Conservation (phyloP, 2,113 vertebrate genomes). For the Dromaius novaehollandiae region DNA sequence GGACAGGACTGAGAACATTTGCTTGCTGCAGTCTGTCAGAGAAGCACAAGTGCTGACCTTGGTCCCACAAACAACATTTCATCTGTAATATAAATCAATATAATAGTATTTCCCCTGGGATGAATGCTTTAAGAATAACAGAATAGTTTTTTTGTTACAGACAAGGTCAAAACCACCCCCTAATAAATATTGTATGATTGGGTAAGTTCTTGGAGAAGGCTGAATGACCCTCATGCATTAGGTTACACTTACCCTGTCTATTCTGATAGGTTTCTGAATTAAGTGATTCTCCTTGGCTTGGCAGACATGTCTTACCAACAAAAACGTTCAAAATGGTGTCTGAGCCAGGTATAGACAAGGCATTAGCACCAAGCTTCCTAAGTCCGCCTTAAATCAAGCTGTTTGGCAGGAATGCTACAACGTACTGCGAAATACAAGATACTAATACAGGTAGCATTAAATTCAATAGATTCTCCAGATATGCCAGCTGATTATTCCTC, state of each 20-base stretch:
- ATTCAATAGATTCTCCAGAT: not conserved
- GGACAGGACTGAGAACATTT: slow-evolving; percentile 1
- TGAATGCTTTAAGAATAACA: slow-evolving; percentile 1
- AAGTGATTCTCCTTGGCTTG: not conserved
- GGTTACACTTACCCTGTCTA: not conserved
- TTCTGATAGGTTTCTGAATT: not conserved
- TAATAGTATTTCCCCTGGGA: not conserved
- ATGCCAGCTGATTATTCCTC: not conserved
- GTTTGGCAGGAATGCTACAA: not conserved
- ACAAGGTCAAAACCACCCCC: not conserved
- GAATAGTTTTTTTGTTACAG: not conserved
- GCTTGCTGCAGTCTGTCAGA: not conserved
- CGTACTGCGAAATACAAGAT: not conserved
- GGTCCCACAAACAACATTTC: not conserved
- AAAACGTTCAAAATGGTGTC: not conserved
- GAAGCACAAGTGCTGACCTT: not conserved
- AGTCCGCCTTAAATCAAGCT: not conserved
- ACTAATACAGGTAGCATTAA: not conserved
- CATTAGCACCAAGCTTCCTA: not conserved
- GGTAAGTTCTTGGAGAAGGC: not conserved
- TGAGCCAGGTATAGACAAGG: not conserved
- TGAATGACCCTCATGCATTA: not conserved
- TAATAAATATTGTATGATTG: not conserved
- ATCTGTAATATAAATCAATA: slow-evolving; percentile 21
- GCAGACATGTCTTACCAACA: not conserved